Evolutionary conservation across 2,888 invertebrate genomes (phyloP).

Genomic region (Phaedon cochleariae): DNA sequence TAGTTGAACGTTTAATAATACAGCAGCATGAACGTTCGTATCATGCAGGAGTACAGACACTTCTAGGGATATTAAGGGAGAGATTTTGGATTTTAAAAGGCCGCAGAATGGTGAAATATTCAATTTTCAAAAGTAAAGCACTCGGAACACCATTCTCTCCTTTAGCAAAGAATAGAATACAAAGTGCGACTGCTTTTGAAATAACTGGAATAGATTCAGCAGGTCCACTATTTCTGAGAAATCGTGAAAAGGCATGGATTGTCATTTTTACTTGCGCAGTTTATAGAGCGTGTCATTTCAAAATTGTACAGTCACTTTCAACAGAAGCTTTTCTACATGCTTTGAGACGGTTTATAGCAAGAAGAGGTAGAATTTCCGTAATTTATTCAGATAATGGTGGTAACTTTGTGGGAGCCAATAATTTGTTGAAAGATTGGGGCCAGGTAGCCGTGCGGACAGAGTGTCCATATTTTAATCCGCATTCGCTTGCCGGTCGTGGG

Average conservation of each 20-base stretch:
- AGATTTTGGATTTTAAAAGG: conserved; percentile 36
- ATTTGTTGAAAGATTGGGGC: conserved; percentile 33
- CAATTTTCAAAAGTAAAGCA: conserved; percentile 31
- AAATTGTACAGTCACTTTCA: conserved; percentile 47
- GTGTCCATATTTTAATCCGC: too few relatives aligned
- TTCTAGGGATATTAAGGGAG: conserved; percentile 30
- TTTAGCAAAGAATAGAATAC: conserved; percentile 45
- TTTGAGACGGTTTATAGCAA: conserved; percentile 49
- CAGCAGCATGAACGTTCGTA: background rate
- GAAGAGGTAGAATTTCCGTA: conserved; percentile 47
- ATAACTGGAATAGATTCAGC: conserved; percentile 52
- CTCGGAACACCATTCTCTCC: conserved; percentile 37
- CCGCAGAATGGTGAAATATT: conserved; percentile 26
- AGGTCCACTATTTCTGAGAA: conserved; percentile 51
- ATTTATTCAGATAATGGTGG: conserved; percentile 55
- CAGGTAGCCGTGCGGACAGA: too few relatives aligned
- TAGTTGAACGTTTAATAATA: background rate
- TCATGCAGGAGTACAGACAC: conserved; percentile 21
- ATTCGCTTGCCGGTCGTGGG: too few relatives aligned
- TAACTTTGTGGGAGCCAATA: conserved; percentile 53
- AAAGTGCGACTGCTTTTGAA: conserved; percentile 45
- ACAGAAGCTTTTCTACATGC: conserved; percentile 48
- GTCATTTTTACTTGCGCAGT: conserved; percentile 56
- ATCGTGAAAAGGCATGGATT: conserved; percentile 49
- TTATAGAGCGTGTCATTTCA: conserved; percentile 55